Evolutionary conservation across 2,797 vertebrate genomes (phyloP), one percentile per base, ranked within the genome.

Genomic region (Bufotes viridis): DNA sequence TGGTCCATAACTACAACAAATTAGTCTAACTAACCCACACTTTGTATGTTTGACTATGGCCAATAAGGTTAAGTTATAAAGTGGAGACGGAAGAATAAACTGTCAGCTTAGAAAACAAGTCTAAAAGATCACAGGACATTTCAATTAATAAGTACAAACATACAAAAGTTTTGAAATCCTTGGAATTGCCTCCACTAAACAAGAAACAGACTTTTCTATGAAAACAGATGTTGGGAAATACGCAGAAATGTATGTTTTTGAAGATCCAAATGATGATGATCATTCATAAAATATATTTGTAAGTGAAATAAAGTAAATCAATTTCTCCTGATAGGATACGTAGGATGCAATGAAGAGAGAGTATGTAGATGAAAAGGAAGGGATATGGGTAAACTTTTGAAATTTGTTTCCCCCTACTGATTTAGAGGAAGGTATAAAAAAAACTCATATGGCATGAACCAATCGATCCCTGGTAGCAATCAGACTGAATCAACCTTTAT

Each of bases 21-120:
- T 53, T 78, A 78, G 51, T 55, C 74, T 55, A 78, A 53, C 74
- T 78, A 55, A 78, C 22, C 74, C 49, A 55, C 74, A 78, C 74
- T 78, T 55, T 78, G 74, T 78, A 51, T 78, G 74, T 78, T 78
- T 78, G 74, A 78, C 74, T 78, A 55, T 55, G 74, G 74, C 74
- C 74, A 78, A 78, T 78, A 51, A 78, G 74, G 74, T 78, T 78
- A 78, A 78, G 74, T 78, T 78, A 78, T 78, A 78, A 78, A 78
- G 74, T 78, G 74, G 74, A 78, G 74, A 53, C 51, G 51, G 74
- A 78, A 78, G 74, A 78, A 78, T 53, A 78, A 78, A 78, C 74
- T 78, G 74, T 78, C 74, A 55, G 74, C 24, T 78, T 78, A 78
- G 74, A 78, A 78, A 51, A 78, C 74, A 78, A 53, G 74, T 78